These are phyloP conservation scores for Urophycis tenuis DNA, from an alignment of 2,797 vertebrate species.

Conservation along the genomic window DNA sequence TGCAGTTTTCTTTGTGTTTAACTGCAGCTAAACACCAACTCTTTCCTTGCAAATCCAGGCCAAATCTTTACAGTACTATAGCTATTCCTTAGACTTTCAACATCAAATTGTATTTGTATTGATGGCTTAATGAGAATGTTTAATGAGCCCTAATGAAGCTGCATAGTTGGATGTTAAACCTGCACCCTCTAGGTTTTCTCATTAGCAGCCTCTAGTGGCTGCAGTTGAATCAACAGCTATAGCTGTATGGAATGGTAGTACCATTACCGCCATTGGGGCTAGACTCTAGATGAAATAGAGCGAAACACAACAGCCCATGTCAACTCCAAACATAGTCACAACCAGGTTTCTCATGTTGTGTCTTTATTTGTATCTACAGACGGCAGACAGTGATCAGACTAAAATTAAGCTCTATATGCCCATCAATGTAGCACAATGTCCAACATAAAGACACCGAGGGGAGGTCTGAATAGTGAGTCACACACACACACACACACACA, in stretches of 20 bases:
- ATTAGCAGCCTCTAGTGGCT: neutral
- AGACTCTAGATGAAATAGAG: neutral
- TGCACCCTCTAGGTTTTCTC: too few species aligned
- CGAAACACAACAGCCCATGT: neutral
- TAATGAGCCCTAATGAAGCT: too few species aligned
- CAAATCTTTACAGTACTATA: too few species aligned
- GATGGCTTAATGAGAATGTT: too few species aligned
- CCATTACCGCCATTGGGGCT: neutral
- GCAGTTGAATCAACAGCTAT: neutral
- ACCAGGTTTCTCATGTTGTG: neutral
- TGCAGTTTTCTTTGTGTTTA: too few species aligned
- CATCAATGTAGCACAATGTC: neutral
- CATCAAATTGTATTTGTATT: too few species aligned
- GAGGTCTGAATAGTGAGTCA: neutral
- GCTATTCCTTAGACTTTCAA: too few species aligned
- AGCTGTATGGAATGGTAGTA: neutral
- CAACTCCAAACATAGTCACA: too few species aligned
- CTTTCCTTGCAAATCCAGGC: neutral
- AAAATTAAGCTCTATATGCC: neutral
- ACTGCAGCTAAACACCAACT: neutral
- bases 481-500: neutral
- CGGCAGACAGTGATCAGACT: neutral
- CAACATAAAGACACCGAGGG: neutral
- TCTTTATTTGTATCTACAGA: neutral
- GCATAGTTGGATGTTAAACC: too few species aligned